phyloP scores from a whole-genome alignment of 2,888 invertebrate species.

The Lepas anatifera region DNA sequence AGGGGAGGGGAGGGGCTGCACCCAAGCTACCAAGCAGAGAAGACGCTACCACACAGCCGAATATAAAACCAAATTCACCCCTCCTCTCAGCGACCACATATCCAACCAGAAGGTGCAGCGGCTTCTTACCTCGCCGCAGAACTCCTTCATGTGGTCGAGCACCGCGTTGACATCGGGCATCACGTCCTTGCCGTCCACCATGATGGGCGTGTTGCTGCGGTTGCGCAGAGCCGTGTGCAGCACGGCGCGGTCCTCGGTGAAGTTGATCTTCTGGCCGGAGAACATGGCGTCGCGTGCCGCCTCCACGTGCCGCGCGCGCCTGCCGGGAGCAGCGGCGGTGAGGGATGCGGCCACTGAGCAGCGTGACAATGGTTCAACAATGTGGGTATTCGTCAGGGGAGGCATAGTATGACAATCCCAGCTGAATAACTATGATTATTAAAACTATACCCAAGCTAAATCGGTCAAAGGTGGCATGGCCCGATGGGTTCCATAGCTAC shows the following conservation, averaged over 20 bases:
- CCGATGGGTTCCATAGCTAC: too few species aligned
- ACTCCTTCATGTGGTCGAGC: conserved; percentile 73
- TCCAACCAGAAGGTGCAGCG: not conserved
- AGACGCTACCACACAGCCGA: too few species aligned
- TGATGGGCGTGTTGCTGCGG: conserved; percentile 59
- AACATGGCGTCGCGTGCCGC: conserved; percentile 85
- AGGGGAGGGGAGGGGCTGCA: not conserved
- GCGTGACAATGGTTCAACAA: not conserved
- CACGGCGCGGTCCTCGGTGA: conserved; percentile 92
- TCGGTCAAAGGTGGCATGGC: too few species aligned
- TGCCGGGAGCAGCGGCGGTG: conserved; percentile 39
- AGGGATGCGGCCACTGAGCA: not conserved
- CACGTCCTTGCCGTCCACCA: conserved; percentile 77
- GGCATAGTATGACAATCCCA: too few species aligned
- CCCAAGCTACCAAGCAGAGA: not conserved
- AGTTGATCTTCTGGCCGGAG: conserved; percentile 86
- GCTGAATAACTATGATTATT: too few species aligned
- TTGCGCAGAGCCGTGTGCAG: conserved; percentile 90
- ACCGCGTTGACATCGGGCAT: conserved; percentile 87
- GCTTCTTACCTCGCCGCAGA: conserved; percentile 23
- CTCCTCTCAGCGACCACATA: not conserved
- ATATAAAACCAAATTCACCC: too few species aligned
- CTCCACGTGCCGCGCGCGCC: conserved; percentile 62
- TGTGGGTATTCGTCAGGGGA: too few species aligned
- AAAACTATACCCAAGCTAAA: too few species aligned